A percentile compares a stretch with the other conserved stretches of the same genome.
phyloP scores from a whole-genome alignment of 2,888 invertebrate genomes.

The Augochlorella aurata region DNA sequence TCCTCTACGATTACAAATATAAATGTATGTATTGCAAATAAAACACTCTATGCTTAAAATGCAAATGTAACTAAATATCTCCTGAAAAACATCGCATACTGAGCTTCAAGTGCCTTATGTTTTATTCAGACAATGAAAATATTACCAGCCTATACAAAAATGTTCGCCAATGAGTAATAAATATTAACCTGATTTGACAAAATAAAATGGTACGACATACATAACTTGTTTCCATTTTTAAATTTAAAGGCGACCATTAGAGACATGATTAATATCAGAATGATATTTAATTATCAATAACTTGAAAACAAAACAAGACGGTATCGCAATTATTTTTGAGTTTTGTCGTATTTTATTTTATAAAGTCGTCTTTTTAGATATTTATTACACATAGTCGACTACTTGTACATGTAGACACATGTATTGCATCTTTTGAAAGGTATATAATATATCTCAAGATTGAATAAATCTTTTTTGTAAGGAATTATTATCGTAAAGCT shows the following conservation, averaged over 20 bases:
- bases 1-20: constrained; percentile 4
- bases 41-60: constrained; percentile 14
- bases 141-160: constrained; percentile 20
- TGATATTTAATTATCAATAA: neutral
- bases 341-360: neutral
- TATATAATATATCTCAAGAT: constrained; percentile 17
- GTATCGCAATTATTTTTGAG: neutral
- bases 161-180: neutral
- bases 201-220: neutral
- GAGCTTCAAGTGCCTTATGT: constrained; percentile 56
- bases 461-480: constrained; percentile 10
- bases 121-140: constrained; percentile 21
- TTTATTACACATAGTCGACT: neutral
- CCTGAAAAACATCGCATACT: constrained; percentile 20
- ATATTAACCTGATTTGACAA: neutral
- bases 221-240: neutral
- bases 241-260: neutral
- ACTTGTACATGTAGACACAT: constrained; percentile 13
- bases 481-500: constrained; percentile 35
- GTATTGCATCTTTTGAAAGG: constrained; percentile 3
- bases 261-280: neutral
- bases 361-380: neutral
- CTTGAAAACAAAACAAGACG: neutral
- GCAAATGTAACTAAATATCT: neutral
- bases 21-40: constrained; percentile 21